These are phyloP conservation scores for Megaptera novaeangliae DNA, from an alignment of 2,113 vertebrate species.

Conservation along the genomic window DNA sequence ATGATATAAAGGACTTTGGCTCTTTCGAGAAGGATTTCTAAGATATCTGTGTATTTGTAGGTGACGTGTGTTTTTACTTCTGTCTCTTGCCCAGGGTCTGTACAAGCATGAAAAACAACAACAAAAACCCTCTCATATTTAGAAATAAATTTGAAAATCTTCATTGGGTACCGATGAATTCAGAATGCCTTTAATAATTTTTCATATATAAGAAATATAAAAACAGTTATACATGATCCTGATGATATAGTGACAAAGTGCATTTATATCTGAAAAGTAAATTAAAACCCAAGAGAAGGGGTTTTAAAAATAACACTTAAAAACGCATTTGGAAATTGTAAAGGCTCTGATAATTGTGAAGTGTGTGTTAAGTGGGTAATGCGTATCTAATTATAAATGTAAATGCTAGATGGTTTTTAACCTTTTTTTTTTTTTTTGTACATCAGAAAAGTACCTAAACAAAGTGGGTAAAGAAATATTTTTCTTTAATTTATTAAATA, in stretches of 20 bases:
- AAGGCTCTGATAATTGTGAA: not conserved
- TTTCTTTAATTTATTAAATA: not conserved
- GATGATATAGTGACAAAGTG: not conserved
- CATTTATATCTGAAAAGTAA: constrained; percentile 36
- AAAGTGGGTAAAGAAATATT: not conserved
- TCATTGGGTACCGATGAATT: not conserved
- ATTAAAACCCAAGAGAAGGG: not conserved
- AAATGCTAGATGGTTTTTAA: constrained; percentile 48
- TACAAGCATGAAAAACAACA: not conserved
- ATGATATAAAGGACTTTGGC: not conserved
- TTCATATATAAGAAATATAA: not conserved
- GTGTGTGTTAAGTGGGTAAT: constrained; percentile 28
- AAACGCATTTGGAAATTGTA: not conserved
- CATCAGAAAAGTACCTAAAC: not conserved
- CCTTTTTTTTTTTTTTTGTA: not conserved
- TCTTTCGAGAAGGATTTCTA: not conserved
- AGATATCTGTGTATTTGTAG: not conserved
- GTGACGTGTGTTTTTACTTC: not conserved
- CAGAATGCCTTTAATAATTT: not conserved
- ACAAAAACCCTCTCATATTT: not conserved
- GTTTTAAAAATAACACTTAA: constrained; percentile 46
- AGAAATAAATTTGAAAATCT: not conserved
- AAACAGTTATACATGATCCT: not conserved
- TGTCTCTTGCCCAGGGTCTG: not conserved
- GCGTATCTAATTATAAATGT: constrained; percentile 34